Base-by-base conservation (phyloP, 2,888 invertebrate genomes). In the Stenodema calcarata region DNA sequence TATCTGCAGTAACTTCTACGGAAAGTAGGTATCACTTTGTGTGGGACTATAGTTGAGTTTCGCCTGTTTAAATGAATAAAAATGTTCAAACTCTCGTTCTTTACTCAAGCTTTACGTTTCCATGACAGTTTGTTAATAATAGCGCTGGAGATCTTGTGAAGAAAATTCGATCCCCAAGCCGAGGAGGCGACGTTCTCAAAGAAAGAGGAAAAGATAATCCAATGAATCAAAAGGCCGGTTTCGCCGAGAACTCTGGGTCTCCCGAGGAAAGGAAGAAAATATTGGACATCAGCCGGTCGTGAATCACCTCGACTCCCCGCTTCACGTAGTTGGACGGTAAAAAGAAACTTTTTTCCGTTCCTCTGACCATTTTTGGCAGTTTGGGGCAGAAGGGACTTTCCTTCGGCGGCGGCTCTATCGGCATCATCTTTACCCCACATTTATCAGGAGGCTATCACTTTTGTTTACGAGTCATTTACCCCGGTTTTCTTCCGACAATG, bases 401-500 rank as follows among this genome's bases (percentile, higher is more conserved):
- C 62, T 62, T 18, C 12, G 23, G 23, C 18, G 18, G 50, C 18
- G 54, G 62, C 23, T 62, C 62, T 75, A 54, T 54, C 50, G 50
- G 47, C 47, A 80, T 80, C 80, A 80, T 80, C 80, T 54, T 54
- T 12, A 35, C 69, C 41, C 62, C 62, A 69, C 82, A 82, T 82
- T 82, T 82, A 82, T 82, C 82, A 82, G 62, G 47, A 41, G 69
- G 69, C 82, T 82, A 82, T 82, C 82, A 82, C 82, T 82, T 82
- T 82, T 82, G 69, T 82, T 82, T 82, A 82, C 82, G 82, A 82
- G 82, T 82, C 82, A 82, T 82, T 82, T 69, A 82, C 69, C 82
- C 27, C 82, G 69, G 30, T 82, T 82, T 42, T 69, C 41, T 78
- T 44, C 44, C 62, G 62, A 41, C 78, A 78, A 78, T 35, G 73